phyloP scores from a whole-genome alignment of 1,140 invertebrate species.

The Cydia fagiglandana region DNA sequence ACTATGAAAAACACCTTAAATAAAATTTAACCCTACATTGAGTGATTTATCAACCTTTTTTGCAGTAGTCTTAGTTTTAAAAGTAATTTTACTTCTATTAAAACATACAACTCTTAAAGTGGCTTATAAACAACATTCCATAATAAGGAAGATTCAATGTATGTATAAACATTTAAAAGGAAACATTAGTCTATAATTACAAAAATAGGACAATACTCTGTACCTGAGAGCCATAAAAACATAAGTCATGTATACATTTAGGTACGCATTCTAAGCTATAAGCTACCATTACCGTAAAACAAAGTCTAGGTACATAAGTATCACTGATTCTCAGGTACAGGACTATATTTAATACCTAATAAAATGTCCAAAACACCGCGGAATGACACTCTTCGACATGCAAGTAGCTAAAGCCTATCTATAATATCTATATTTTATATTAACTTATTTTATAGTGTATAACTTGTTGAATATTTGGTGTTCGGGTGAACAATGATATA shows the following conservation, averaged over 20 bases:
- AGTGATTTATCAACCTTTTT: background rate
- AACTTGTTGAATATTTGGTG: background rate
- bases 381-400: constrained; percentile 33
- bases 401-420: background rate
- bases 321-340: background rate
- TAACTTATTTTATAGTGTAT: background rate
- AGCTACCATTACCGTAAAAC: background rate
- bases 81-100: background rate
- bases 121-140: constrained; percentile 6
- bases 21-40: background rate
- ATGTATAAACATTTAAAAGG: background rate
- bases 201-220: constrained; percentile 17
- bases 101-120: constrained; percentile 1
- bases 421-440: background rate
- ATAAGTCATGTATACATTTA: background rate
- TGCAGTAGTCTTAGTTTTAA: background rate
- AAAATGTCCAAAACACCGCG: constrained; percentile 17
- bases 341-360: constrained; percentile 4
- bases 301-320: background rate
- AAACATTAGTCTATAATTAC: constrained; percentile 20
- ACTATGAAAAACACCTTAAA: no score
- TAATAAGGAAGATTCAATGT: constrained; percentile 5
- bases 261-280: background rate
- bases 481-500: background rate
- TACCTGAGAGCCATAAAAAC: background rate